Evolutionary conservation across 2,113 vertebrate species (phyloP).

Genomic region (Numenius arquata): DNA sequence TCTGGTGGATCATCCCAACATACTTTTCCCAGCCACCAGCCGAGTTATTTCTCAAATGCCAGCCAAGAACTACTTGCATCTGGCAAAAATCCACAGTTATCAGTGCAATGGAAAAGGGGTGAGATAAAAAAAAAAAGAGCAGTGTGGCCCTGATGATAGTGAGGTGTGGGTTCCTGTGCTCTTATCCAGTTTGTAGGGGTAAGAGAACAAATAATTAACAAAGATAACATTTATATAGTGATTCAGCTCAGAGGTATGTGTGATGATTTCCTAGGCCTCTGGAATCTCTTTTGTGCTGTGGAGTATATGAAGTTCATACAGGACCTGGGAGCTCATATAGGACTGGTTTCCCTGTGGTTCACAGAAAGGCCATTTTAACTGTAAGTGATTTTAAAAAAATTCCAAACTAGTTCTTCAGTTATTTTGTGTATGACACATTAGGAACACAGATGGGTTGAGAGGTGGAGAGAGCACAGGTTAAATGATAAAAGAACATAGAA

Average conservation of each 20-base stretch:
- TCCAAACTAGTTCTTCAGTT: background rate
- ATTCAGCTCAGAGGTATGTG: background rate
- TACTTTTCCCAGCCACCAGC: conserved; percentile 13
- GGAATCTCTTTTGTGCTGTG: background rate
- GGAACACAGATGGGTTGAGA: background rate
- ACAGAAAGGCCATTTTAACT: background rate
- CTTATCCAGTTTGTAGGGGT: background rate
- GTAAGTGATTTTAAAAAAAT: background rate
- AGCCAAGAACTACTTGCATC: conserved; percentile 32
- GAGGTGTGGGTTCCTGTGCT: conserved; percentile 9
- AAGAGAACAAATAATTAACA: background rate
- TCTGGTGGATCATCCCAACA: conserved; percentile 5
- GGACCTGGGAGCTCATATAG: background rate
- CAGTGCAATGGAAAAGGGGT: background rate
- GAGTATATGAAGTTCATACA: background rate
- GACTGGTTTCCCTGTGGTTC: background rate
- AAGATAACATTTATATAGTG: background rate
- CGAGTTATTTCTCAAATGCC: conserved; percentile 22
- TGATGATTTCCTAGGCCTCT: background rate
- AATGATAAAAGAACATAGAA: background rate
- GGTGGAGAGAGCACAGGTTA: background rate
- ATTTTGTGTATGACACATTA: background rate
- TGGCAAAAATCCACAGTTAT: conserved; percentile 14
- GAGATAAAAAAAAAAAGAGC: background rate
- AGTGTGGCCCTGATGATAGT: background rate